These are phyloP conservation scores for Elephantulus edwardii DNA, from an alignment of 2,113 vertebrate species.

Conservation along the genomic window DNA sequence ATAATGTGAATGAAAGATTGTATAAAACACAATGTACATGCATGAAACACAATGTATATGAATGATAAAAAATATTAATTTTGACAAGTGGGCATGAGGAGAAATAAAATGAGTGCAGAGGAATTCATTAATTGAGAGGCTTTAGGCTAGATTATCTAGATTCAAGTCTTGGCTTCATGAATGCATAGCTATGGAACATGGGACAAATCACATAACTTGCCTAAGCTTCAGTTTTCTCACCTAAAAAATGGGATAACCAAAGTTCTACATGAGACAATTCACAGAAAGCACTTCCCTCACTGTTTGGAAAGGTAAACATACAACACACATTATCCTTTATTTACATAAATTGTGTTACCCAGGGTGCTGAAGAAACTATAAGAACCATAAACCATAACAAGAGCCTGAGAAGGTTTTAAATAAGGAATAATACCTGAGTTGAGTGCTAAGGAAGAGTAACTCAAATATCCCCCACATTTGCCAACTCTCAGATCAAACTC, in stretches of 20 bases:
- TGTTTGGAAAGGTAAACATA: background rate
- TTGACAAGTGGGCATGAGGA: background rate
- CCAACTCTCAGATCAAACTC: background rate
- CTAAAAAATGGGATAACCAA: background rate
- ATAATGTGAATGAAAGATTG: too few species aligned
- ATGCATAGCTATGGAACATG: background rate
- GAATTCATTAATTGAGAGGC: background rate
- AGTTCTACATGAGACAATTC: background rate
- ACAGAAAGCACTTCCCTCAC: background rate
- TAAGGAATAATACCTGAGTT: background rate
- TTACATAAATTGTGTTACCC: background rate
- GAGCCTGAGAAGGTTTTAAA: background rate
- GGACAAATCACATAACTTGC: background rate
- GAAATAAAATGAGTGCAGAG: conserved; percentile 12
- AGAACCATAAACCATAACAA: background rate
- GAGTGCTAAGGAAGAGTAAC: background rate
- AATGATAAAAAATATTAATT: too few species aligned
- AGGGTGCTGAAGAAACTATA: background rate
- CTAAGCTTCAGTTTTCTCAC: too few species aligned
- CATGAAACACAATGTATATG: too few species aligned
- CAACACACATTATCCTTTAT: background rate
- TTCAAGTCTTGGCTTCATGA: background rate
- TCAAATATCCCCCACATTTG: background rate
- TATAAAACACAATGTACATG: too few species aligned
- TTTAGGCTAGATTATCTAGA: background rate